Base-by-base conservation (phyloP, 1,140 invertebrate species). In the Drepana arcuata region DNA sequence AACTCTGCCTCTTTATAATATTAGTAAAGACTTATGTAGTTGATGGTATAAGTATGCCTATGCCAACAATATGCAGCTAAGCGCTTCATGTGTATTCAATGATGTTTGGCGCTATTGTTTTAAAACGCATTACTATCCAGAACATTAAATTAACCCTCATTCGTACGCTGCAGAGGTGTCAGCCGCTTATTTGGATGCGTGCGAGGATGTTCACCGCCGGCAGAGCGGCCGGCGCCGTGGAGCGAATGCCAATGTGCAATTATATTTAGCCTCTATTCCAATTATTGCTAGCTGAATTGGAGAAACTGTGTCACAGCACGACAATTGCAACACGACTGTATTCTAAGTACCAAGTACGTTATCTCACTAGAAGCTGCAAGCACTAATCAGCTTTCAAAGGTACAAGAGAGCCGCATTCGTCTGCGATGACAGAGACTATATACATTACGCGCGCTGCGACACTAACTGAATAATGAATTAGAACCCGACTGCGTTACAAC, bases 61-160 rank as follows among this genome's bases (percentile, higher is more conserved):
- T n/a, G n/a, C n/a, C n/a, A n/a, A n/a, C n/a, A n/a, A n/a, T n/a
- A n/a, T n/a, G n/a, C n/a, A n/a, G n/a, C n/a, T n/a, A n/a, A n/a
- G n/a, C n/a, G n/a, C n/a, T n/a, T n/a, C n/a, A n/a, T n/a, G n/a
- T n/a, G n/a, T n/a, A n/a, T n/a, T n/a, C n/a, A n/a, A n/a, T n/a
- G n/a, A n/a, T n/a, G n/a, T n/a, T n/a, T n/a, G n/a, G n/a, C n/a
- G n/a, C 61, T 55, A 74, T 74, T 74, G 66, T 74, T 77, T 68
- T 66, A 47, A 56, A 65, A 66, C 61, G 56, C 61, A 69, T 80
- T 73, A 73, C 58, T 65, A 75, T 62, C 51, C 54, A 69, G 63
- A 64, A 74, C 67, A 70, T 75, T 61, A 72, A 67, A 75, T 71
- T 69, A 75, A 65, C 48, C 34, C 64, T 75, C 65, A 70, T 81